A percentile compares a stretch with the other conserved stretches of the same genome.
These are phyloP conservation scores for Nasonia oneida DNA, from an alignment of 2,888 invertebrate species.

Conservation along the genomic window DNA sequence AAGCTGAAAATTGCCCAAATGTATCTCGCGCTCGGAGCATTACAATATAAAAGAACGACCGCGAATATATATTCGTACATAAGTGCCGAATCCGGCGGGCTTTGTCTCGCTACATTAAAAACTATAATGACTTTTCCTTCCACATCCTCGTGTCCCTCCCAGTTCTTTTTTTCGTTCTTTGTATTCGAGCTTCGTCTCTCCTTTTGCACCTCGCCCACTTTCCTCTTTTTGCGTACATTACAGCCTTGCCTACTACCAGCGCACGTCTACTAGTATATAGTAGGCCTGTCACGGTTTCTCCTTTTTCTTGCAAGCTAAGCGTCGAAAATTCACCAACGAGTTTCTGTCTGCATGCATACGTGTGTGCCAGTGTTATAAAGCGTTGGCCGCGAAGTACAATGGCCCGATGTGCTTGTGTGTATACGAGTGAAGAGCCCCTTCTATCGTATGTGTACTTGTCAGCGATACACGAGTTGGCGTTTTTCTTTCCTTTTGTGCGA, in stretches of 20 bases:
- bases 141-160: neutral
- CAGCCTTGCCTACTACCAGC: neutral
- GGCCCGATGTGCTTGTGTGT: constrained; percentile 10
- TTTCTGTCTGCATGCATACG: neutral
- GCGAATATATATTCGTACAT: neutral
- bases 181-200: neutral
- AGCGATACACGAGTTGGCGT: constrained; percentile 24
- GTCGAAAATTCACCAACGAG: constrained; percentile 30
- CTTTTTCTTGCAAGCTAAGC: constrained; percentile 8
- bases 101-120: constrained; percentile 8
- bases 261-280: neutral
- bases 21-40: neutral
- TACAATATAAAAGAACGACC: neutral
- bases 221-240: constrained; percentile 8
- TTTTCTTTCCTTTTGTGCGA: constrained; percentile 19
- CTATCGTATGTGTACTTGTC: constrained; percentile 18
- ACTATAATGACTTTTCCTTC: constrained; percentile 22
- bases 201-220: constrained; percentile 33
- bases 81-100: constrained; percentile 11
- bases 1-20: constrained; percentile 14
- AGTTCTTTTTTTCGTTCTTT: neutral
- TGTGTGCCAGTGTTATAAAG: neutral
- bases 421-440: constrained; percentile 4
- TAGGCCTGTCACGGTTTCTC: constrained; percentile 15
- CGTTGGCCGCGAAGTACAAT: constrained; percentile 36